Conservation (phyloP, 2,888 invertebrate genomes). For the Cosmorhoe ocellata region DNA sequence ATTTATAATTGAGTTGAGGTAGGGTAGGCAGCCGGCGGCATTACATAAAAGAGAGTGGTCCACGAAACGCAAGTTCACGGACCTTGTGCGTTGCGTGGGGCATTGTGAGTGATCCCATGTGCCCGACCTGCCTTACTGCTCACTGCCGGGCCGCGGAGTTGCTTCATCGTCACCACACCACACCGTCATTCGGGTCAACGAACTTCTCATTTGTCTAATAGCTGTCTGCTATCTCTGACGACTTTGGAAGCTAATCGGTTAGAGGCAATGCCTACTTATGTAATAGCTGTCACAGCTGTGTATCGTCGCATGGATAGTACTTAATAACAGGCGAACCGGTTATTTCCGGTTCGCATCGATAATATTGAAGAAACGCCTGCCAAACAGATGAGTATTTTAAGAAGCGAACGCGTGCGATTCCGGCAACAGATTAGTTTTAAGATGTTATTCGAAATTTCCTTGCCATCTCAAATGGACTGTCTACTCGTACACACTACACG, state of each 20-base stretch:
- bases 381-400: too few relatives aligned
- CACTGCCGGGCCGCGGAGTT: constrained; percentile 27
- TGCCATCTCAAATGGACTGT: too few relatives aligned
- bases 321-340: too few relatives aligned
- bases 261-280: constrained; percentile 3
- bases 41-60: constrained; percentile 24
- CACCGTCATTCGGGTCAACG: constrained; percentile 36
- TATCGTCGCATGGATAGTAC: too few relatives aligned
- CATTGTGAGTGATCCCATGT: constrained; percentile 38
- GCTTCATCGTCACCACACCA: constrained; percentile 37
- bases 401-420: too few relatives aligned
- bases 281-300: too few relatives aligned
- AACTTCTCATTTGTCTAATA: constrained; percentile 40
- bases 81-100: constrained; percentile 35
- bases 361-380: neutral
- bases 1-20: constrained; percentile 13
- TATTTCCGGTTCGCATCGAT: neutral
- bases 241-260: constrained; percentile 3
- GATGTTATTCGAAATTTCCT: too few relatives aligned
- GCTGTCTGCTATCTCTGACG: constrained; percentile 33
- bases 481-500: too few relatives aligned
- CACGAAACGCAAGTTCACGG: constrained; percentile 30
- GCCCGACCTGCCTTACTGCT: constrained; percentile 56
- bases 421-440: too few relatives aligned
- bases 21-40: neutral